Base-by-base conservation (phyloP, 1,140 invertebrate genomes). In the Drosophila lacertosa region DNA sequence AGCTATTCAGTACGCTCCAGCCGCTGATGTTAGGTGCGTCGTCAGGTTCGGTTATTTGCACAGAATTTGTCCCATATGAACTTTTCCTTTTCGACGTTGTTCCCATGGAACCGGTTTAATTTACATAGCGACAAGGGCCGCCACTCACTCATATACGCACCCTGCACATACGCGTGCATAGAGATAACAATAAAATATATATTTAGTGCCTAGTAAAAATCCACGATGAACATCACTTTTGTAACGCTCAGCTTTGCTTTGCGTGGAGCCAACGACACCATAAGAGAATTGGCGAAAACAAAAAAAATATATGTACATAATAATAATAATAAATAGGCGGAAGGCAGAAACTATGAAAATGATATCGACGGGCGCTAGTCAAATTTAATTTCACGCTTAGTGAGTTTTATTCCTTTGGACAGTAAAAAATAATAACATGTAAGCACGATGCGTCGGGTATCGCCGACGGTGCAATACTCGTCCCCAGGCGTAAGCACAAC, bases 351-450 rank as follows among this genome's bases (percentile, higher is more conserved):
- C 75, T 75, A 73, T 75, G 63, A 73, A 86, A 84, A 81, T 84
- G 48, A 60, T 81, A 86, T 88, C 40, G 72, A 65, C 35, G 55
- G 29, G 60, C 45, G 57, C 77, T 57, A 84, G 70, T 81, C 75
- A 89, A 89, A 89, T 89, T 89, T 89, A 89, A 89, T 89, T 89
- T 89, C 86, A 89, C 86, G 86, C 80, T 81, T 73, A 76, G 77
- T 64, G 68, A 79, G 53, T 66, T 77, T 53, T 66, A n/a, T 48
- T 39, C 22, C 47, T 22, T 39, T 55, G 11, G 16, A 32, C 60
- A 42, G 50, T 42, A 68, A 35, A 70, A 51, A 64, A 57, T 57
- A 67, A 35, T 32, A 68, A 11, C 63, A 71, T 51, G 80, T 29
- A 7, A 0, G 6, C 6, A 29, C 7, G 7, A 7, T 29, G 26